Evolutionary conservation across 2,888 invertebrate species (phyloP), one percentile per base, ranked within the genome.

Genomic region (Diaphora mendica): DNA sequence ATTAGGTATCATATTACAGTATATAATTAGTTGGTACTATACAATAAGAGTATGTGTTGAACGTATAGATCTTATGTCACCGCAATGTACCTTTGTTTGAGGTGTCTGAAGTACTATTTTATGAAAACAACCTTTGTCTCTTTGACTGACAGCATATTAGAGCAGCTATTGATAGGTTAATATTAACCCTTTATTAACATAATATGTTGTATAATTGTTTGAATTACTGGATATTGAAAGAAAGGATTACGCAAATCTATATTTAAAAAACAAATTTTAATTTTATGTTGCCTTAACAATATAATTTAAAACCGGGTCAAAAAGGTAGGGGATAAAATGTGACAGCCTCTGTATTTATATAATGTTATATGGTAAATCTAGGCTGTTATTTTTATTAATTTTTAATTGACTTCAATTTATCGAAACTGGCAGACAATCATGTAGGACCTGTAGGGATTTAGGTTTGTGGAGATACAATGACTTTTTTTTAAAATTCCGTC

Each of bases 11-110:
- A 9, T 15, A 64, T 13, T 33, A 30, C 62, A 64, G 8, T 13
- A 13, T 33, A 48, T 67, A 30, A 33, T 48, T 33, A 48, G 30
- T 67, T 20, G 13, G 30, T 44, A 11, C 30, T 51, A 20, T 44
- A 77, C 69, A 39, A 17, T 64, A 42, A 67, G 69, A 30, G 68
- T 72, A 30, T 69, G 68, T 71, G 35, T 67, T 55, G 68, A 68
- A 35, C 7, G 35, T 51, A n/a, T 23, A n/a, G 51, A 51, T 51
- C 26, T 23, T 67, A 9, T 7, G 4, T 15, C n/a, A 15, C 26
- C 42, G 26, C 44, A 15, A 59, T 26, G 13, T 66, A 44, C 44
- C 42, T 44, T 66, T 66, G 66, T 44, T 42, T 9, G 26, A 59
- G 26, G 42, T 66, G 15, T 66, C 17, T 42, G 0, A 42, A 13